Conservation (phyloP, 37 sponge, comb jelly and placozoan species). For the Spongilla lacustris region DNA sequence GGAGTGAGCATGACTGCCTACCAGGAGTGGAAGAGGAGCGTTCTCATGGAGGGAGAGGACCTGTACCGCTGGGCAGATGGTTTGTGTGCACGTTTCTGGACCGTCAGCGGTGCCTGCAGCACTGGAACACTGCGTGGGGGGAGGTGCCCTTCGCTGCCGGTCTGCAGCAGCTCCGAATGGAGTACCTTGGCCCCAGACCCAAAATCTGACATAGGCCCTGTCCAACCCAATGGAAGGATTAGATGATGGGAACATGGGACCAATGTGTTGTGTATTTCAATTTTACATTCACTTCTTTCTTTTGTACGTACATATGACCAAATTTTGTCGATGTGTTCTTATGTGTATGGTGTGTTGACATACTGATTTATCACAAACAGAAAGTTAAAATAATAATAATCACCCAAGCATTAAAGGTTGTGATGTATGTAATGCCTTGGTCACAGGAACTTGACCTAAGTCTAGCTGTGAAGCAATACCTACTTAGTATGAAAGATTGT, state of each 20-base stretch:
- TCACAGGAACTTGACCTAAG: too few species aligned
- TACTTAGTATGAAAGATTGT: too few species aligned
- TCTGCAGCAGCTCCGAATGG: constrained; percentile 62
- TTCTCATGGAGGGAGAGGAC: constrained; percentile 26
- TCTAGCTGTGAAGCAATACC: too few species aligned
- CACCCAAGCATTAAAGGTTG: too few species aligned
- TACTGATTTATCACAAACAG: too few species aligned
- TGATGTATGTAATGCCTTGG: too few species aligned
- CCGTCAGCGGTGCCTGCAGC: constrained; percentile 35
- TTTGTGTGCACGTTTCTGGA: constrained; percentile 63
- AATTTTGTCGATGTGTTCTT: background rate
- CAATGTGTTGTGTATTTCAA: background rate
- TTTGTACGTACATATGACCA: background rate
- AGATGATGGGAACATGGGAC: constrained; percentile 38
- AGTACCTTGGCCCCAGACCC: constrained; percentile 79
- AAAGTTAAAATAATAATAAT: too few species aligned
- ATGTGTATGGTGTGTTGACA: too few species aligned
- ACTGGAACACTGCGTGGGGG: background rate
- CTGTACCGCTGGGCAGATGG: constrained; percentile 67
- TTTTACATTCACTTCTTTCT: background rate
- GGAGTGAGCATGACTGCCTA: background rate
- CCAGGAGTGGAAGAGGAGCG: constrained; percentile 60
- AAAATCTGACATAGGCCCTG: constrained; percentile 71
- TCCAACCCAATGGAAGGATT: constrained; percentile 59
- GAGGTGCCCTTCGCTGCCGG: constrained; percentile 11